These are phyloP conservation scores for Mnemiopsis leidyi DNA, from an alignment of 37 sponge, comb jelly and placozoan species.

Conservation along the genomic window DNA sequence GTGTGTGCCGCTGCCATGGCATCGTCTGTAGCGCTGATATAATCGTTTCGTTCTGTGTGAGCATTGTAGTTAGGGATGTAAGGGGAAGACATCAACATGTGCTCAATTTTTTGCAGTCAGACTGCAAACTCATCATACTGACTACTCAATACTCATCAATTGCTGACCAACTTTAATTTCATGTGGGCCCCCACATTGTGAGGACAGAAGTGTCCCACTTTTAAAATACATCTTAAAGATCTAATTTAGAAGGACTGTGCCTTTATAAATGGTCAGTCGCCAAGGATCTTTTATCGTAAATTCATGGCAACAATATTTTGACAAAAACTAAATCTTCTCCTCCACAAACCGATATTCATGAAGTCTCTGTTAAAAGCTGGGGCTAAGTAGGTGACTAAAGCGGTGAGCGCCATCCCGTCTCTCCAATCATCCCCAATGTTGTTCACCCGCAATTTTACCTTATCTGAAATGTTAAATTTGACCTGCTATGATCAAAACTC, in stretches of 20 bases:
- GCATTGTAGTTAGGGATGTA: too few species aligned
- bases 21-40: conserved; percentile 17
- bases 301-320: too few species aligned
- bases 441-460: conserved; percentile 15
- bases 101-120: too few species aligned
- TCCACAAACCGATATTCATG: conserved; percentile 33
- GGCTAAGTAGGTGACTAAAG: conserved; percentile 21
- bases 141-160: too few species aligned
- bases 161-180: too few species aligned
- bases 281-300: not conserved
- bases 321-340: not conserved
- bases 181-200: too few species aligned
- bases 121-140: too few species aligned
- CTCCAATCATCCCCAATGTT: conserved; percentile 25
- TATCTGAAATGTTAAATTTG: not conserved
- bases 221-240: not conserved
- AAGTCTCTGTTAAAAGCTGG: conserved; percentile 47
- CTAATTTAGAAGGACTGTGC: not conserved
- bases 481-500: not conserved
- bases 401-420: conserved; percentile 44
- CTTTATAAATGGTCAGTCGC: not conserved
- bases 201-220: too few species aligned
- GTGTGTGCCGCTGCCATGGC: conserved; percentile 32
- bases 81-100: too few species aligned
- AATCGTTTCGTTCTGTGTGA: conserved; percentile 36